These are phyloP conservation scores for Spongilla lacustris DNA, from an alignment of 37 sponge, comb jelly and placozoan species.

Conservation along the genomic window DNA sequence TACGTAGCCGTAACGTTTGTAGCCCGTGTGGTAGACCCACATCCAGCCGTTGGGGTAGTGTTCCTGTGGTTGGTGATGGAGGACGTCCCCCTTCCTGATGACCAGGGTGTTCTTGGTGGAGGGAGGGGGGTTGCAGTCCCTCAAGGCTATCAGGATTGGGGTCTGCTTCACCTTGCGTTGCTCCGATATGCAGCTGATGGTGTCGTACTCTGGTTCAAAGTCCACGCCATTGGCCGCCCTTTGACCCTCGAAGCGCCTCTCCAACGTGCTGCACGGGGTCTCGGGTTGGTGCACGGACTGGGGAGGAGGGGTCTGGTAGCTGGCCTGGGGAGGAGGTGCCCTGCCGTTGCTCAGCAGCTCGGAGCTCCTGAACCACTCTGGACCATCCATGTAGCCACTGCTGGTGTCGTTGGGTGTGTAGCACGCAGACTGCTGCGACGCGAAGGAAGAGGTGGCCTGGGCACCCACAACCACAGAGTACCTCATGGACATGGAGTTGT, in stretches of 20 bases:
- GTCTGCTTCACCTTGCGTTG: background rate
- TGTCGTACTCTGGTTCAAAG: background rate
- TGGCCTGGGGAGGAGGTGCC: too few species aligned
- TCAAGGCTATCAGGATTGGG: constrained; percentile 12
- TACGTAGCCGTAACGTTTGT: constrained; percentile 43
- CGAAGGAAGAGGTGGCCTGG: too few species aligned
- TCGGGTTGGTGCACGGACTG: too few species aligned
- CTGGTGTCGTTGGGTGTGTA: background rate
- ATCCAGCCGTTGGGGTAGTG: constrained; percentile 62
- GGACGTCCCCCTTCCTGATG: constrained; percentile 41
- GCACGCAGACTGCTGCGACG: background rate
- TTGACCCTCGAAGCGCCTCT: background rate
- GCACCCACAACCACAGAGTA: too few species aligned
- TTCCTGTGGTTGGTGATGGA: constrained; percentile 36
- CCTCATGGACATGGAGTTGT: background rate
- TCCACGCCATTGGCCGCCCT: background rate
- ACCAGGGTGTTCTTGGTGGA: constrained; percentile 19
- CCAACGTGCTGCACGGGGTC: background rate
- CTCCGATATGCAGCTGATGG: background rate
- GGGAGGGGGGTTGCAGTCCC: constrained; percentile 26
- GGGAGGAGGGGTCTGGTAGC: too few species aligned
- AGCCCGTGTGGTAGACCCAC: constrained; percentile 57
- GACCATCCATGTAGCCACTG: background rate
- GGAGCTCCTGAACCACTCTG: background rate
- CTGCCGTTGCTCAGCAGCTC: background rate